Conservation (phyloP, 2,113 vertebrate species). For the Zonotrichia leucophrys region DNA sequence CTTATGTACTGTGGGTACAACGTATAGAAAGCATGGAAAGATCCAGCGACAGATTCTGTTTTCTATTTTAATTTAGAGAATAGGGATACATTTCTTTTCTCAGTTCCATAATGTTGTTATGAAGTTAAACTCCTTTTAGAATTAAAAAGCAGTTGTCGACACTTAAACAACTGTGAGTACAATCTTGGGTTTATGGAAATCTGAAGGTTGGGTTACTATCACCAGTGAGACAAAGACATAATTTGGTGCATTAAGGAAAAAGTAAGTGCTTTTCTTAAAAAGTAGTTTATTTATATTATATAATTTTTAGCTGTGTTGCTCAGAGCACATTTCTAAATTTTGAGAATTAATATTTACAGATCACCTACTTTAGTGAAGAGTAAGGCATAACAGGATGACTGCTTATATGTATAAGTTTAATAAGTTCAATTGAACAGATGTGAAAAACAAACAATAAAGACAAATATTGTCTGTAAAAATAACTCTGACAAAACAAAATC, state of each 20-base stretch:
- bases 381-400: neutral
- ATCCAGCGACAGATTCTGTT: neutral
- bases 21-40: neutral
- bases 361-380: neutral
- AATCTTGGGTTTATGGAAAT: neutral
- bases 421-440: neutral
- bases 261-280: neutral
- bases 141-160: neutral
- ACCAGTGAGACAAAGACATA: neutral
- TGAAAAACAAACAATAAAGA: neutral
- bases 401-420: neutral
- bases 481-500: neutral
- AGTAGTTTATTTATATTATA: neutral
- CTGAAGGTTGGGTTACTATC: neutral
- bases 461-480: neutral
- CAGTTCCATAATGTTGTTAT: neutral
- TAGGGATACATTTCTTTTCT: neutral
- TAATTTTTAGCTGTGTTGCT: neutral
- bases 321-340: neutral
- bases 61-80: neutral
- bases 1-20: neutral
- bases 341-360: neutral
- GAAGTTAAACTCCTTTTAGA: neutral
- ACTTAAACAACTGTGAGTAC: neutral
- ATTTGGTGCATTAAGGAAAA: neutral